Evolutionary conservation across 2,888 invertebrate genomes (phyloP).

Genomic region (Fabriciana adippe): DNA sequence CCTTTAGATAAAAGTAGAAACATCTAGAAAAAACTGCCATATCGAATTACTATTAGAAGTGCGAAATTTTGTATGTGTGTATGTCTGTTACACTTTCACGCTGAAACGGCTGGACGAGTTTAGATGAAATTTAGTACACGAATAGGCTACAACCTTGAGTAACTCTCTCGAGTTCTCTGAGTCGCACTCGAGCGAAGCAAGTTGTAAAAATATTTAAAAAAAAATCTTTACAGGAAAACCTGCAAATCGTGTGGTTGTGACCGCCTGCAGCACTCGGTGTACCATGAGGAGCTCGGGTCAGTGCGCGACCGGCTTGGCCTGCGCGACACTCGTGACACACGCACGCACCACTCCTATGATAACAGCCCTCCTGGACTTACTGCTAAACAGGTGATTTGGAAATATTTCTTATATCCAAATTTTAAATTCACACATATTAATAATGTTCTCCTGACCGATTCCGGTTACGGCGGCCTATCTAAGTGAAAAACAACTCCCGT

Average conservation of each 20-base stretch:
- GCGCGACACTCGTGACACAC: constrained; percentile 83
- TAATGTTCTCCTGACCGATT: too few relatives aligned
- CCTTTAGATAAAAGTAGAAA: too few relatives aligned
- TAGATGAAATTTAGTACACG: not conserved
- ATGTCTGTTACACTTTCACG: too few relatives aligned
- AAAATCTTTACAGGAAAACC: constrained; percentile 88
- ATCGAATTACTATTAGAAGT: too few relatives aligned
- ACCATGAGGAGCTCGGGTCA: constrained; percentile 92
- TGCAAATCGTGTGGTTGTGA: constrained; percentile 97
- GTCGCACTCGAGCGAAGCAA: too few relatives aligned
- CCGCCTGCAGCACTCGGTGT: constrained; percentile 93
- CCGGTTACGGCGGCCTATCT: too few relatives aligned
- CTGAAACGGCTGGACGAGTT: not conserved
- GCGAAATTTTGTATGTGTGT: too few relatives aligned
- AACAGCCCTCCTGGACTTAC: constrained; percentile 88
- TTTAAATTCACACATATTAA: too few relatives aligned
- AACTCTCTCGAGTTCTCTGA: too few relatives aligned
- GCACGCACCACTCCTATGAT: constrained; percentile 77
- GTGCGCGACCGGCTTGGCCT: constrained; percentile 88
- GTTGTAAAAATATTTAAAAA: not conserved
- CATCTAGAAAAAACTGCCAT: too few relatives aligned
- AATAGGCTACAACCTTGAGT: not conserved
- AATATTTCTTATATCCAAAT: not conserved
- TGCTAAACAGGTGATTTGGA: constrained; percentile 80
- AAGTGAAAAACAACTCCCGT: too few relatives aligned